A percentile compares a stretch with the other conserved stretches of the same genome.
Evolutionary conservation across 2,888 invertebrate genomes (phyloP).

Genomic region (Ditula angustiorana): DNA sequence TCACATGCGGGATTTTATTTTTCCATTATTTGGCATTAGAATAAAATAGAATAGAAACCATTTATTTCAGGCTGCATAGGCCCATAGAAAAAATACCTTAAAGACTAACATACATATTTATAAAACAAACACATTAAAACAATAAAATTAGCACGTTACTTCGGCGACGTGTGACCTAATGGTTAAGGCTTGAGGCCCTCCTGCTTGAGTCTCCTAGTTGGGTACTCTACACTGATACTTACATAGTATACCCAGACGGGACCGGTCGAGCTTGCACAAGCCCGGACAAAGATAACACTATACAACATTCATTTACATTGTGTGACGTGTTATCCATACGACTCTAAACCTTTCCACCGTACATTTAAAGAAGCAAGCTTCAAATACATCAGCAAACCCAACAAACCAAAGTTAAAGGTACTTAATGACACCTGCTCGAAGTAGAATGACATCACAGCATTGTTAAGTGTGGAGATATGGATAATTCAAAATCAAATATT

Average conservation of each 20-base stretch:
- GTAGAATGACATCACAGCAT: slow-evolving; percentile 70
- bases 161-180: too few species aligned
- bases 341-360: slow-evolving; percentile 42
- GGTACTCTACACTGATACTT: slow-evolving; percentile 46
- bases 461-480: slow-evolving; percentile 67
- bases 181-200: slow-evolving; percentile 28
- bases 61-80: too few species aligned
- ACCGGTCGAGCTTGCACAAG: slow-evolving; percentile 67
- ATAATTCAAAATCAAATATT: slow-evolving; percentile 66
- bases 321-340: not conserved
- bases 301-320: slow-evolving; percentile 39
- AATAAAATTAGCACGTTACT: too few species aligned
- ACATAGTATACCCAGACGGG: slow-evolving; percentile 47
- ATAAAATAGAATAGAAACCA: too few species aligned
- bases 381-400: slow-evolving; percentile 27
- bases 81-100: too few species aligned
- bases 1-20: too few species aligned
- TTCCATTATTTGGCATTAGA: too few species aligned
- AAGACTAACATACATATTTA: too few species aligned
- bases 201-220: slow-evolving; percentile 55
- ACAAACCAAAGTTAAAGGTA: slow-evolving; percentile 58
- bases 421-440: slow-evolving; percentile 71
- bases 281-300: slow-evolving; percentile 65
- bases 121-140: too few species aligned
- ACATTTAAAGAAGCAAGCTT: not conserved